These are phyloP conservation scores for Lutraria rhynchaena DNA, from an alignment of 1,140 invertebrate genomes.

Conservation along the genomic window DNA sequence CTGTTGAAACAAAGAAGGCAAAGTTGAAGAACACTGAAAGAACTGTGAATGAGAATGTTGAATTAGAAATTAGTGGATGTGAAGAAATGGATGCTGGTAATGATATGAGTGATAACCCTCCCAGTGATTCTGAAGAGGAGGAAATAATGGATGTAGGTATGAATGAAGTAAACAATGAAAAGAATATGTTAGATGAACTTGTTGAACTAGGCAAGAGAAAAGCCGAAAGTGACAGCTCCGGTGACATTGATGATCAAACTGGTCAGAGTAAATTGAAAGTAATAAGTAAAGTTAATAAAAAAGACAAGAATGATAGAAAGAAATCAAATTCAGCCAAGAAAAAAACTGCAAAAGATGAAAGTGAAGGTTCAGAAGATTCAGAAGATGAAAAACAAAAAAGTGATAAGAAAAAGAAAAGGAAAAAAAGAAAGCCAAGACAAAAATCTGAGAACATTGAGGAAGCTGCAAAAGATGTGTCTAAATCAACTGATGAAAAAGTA, in stretches of 20 bases:
- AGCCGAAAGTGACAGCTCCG: not conserved
- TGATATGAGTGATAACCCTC: not conserved
- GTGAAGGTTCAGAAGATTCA: not conserved
- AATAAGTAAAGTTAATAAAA: not conserved
- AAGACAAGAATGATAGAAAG: not conserved
- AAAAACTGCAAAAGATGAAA: not conserved
- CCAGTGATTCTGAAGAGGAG: too few relatives aligned
- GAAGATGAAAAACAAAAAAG: not conserved
- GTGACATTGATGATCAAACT: not conserved
- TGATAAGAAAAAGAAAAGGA: slow-evolving; percentile 21
- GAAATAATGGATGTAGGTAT: not conserved
- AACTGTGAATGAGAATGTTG: not conserved
- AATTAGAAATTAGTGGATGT: not conserved
- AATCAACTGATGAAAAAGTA: too few relatives aligned
- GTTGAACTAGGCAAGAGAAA: not conserved
- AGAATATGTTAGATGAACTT: not conserved
- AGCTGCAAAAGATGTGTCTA: not conserved
- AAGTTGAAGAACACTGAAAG: slow-evolving; percentile 17
- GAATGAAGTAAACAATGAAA: not conserved
- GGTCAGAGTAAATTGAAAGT: slow-evolving; percentile 14
- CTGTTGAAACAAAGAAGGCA: not conserved
- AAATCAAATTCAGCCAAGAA: not conserved
- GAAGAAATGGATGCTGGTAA: slow-evolving; percentile 2
- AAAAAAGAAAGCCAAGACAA: slow-evolving; percentile 34
- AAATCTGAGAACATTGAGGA: not conserved